A percentile compares a stretch with the other conserved stretches of the same genome.
These are phyloP conservation scores for Polyommatus icarus DNA, from an alignment of 2,888 invertebrate genomes.

Conservation along the genomic window DNA sequence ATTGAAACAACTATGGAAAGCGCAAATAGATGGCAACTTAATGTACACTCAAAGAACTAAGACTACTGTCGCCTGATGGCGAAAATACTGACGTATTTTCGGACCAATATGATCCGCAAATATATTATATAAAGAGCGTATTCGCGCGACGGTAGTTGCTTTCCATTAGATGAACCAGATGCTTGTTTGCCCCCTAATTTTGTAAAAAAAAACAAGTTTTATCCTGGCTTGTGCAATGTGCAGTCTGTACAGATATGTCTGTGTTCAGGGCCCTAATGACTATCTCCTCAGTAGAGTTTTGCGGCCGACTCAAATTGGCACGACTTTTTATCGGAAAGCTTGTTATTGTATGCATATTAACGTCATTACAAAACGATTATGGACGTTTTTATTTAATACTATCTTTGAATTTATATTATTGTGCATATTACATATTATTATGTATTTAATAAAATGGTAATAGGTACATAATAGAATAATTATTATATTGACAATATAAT, in stretches of 20 bases:
- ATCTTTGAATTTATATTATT: constrained; percentile 25
- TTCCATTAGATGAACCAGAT: too few species aligned
- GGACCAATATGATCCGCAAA: too few species aligned
- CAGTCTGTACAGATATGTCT: not conserved
- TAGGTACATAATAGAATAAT: too few species aligned
- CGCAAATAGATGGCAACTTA: too few species aligned
- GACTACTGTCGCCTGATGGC: too few species aligned
- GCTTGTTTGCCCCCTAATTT: too few species aligned
- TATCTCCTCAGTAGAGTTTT: constrained; percentile 61
- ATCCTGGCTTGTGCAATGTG: not conserved
- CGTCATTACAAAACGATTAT: constrained; percentile 24
- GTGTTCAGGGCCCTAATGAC: constrained; percentile 56
- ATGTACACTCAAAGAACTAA: too few species aligned
- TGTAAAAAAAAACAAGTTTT: not conserved
- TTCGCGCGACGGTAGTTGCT: too few species aligned
- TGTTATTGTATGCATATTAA: constrained; percentile 49
- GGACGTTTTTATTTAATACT: constrained; percentile 27
- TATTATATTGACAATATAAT: too few species aligned
- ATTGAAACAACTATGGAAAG: too few species aligned
- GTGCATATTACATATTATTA: not conserved
- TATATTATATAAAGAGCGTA: too few species aligned
- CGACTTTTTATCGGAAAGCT: constrained; percentile 62
- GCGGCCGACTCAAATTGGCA: constrained; percentile 53
- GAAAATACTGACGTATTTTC: too few species aligned
- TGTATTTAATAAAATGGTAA: not conserved